Evolutionary conservation across 2,113 vertebrate species (phyloP), one percentile per base, ranked within the genome.

Genomic region (Xiphophorus couchianus): DNA sequence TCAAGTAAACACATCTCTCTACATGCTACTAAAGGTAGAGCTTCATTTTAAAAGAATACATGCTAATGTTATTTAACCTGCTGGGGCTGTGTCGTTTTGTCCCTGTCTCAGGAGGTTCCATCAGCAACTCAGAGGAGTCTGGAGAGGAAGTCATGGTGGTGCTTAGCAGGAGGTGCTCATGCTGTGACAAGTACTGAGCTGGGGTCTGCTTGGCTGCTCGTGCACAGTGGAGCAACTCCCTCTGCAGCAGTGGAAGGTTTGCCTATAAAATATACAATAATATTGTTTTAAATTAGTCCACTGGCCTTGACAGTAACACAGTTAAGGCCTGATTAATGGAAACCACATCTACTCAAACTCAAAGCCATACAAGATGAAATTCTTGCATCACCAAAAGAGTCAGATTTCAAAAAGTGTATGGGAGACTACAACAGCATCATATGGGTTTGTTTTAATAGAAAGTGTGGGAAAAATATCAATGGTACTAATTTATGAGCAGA

Each of bases 201-300:
- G 98, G 98, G 0, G 97, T 99, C 93, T 99, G 98, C 91, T 99
- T 99, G 92, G 98, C 98, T 9, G 97, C 97, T 0, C 98, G 95
- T 31, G 98, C 98, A 1, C 98, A 99, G 90, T 99, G 97, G 82
- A 99, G 94, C 74, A 99, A 89, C 93, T 99, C 98, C 27, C 98
- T 93, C 94, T 99, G 98, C 69, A 99, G 95, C 90, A 99, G 94
- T 0, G 98, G 98, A 6, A 99, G 94, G 88, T 99, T 99, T 77
- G 98, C 97, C 98, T 99, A 84, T 3, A 33, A 29, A 71, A 58
- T 68, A 31, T 65, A 19, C 51, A 11, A 69, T 1, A 0, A 63
- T 42, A 77, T 1, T 62, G 11, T 7, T 27, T 6, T 13, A 66
- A 39, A 28, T 66, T 42, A 66, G 25, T 66, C n/a, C 9, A 58